Evolutionary conservation across 2,797 vertebrate species (phyloP).

Genomic region (Danio choprae): DNA sequence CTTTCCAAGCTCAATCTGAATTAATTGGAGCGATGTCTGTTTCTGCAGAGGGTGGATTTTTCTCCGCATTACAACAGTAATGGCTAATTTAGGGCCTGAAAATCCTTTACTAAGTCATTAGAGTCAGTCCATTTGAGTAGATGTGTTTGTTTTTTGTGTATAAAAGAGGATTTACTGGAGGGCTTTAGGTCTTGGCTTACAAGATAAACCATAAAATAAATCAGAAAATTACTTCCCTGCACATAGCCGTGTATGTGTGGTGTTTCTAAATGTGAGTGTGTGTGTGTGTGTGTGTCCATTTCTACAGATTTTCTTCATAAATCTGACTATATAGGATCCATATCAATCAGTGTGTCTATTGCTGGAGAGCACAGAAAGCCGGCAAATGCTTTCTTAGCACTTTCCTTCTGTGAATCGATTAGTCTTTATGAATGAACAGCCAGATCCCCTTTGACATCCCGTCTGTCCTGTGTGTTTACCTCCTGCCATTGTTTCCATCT

Average conservation of each 20-base stretch:
- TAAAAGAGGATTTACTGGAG: constrained; percentile 32
- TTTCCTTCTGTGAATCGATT: constrained; percentile 51
- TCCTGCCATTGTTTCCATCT: constrained; percentile 1
- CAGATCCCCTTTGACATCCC: constrained; percentile 37
- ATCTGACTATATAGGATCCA: constrained; percentile 27
- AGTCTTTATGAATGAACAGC: constrained; percentile 49
- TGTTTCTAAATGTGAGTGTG: constrained; percentile 47
- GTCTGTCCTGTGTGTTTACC: constrained; percentile 8
- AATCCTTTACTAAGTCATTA: constrained; percentile 10
- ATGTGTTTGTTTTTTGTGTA: constrained; percentile 31
- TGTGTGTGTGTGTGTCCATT: constrained; percentile 46
- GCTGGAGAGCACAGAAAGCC: constrained; percentile 43
- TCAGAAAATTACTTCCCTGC: constrained; percentile 32
- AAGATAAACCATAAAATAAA: constrained; percentile 43
- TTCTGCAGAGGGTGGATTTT: constrained; percentile 22
- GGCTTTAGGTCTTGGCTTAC: constrained; percentile 36
- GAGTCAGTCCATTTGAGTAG: constrained; percentile 1
- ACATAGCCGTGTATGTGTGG: constrained; percentile 16
- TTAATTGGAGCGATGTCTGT: constrained; percentile 38
- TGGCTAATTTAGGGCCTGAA: constrained; percentile 12
- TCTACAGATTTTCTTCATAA: constrained; percentile 34
- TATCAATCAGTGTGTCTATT: constrained; percentile 52
- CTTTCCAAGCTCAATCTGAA: constrained; percentile 21
- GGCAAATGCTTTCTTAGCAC: constrained; percentile 41
- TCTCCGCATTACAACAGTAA: neutral